Conservation (phyloP, 2,888 invertebrate genomes). For the Sinhomidia bicolor region DNA sequence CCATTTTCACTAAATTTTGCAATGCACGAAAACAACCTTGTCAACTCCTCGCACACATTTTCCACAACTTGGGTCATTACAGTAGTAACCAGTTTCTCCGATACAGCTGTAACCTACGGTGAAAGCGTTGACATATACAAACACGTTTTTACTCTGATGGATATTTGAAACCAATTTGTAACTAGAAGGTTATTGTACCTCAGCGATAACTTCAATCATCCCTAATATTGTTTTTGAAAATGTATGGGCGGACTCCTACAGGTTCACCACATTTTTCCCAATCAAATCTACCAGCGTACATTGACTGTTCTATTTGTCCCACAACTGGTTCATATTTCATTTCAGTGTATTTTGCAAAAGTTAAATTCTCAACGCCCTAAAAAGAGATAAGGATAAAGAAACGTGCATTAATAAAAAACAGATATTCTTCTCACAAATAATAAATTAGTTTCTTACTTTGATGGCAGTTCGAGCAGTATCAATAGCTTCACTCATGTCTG, state of each 20-base stretch:
- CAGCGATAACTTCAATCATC: slow-evolving; percentile 83
- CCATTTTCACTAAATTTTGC: slow-evolving; percentile 86
- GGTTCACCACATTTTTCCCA: slow-evolving; percentile 90
- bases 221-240: slow-evolving; percentile 85
- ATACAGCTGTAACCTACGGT: slow-evolving; percentile 89
- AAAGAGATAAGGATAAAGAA: no score
- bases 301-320: slow-evolving; percentile 97
- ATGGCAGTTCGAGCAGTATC: slow-evolving; percentile 83
- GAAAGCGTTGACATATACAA: no score
- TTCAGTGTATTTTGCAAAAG: slow-evolving; percentile 84
- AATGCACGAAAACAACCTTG: slow-evolving; percentile 92
- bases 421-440: no score
- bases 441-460: slow-evolving; percentile 61
- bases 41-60: slow-evolving; percentile 95
- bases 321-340: slow-evolving; percentile 96
- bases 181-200: no score
- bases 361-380: slow-evolving; percentile 80
- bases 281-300: slow-evolving; percentile 95
- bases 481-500: slow-evolving; percentile 88
- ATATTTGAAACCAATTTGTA: no score
- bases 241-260: slow-evolving; percentile 91
- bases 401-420: no score
- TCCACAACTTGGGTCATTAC: slow-evolving; percentile 89
- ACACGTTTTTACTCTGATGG: no score
- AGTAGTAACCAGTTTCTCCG: slow-evolving; percentile 87